These are phyloP conservation scores for Cheilinus undulatus DNA, from an alignment of 2,113 vertebrate genomes.

Conservation along the genomic window DNA sequence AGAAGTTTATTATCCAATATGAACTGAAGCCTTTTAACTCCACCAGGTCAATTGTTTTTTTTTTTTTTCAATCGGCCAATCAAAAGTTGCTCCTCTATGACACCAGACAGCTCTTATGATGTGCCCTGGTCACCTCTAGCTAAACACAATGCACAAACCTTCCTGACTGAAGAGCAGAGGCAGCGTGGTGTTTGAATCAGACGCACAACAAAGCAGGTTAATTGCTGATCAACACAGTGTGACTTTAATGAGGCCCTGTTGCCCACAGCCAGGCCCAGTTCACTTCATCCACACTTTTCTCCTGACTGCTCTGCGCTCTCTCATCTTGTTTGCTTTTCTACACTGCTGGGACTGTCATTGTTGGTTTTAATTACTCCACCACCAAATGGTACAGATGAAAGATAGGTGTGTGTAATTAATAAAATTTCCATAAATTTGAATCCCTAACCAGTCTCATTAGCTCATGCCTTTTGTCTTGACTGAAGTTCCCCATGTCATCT, in stretches of 20 bases:
- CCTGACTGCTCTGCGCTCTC: constrained; percentile 90
- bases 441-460: constrained; percentile 99
- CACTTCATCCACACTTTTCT: constrained; percentile 90
- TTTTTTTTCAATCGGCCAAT: constrained; percentile 43
- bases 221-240: constrained; percentile 97
- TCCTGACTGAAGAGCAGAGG: constrained; percentile 85
- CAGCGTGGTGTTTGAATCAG: constrained; percentile 91
- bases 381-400: constrained; percentile 97
- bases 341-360: constrained; percentile 91
- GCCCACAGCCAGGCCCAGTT: constrained; percentile 92
- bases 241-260: constrained; percentile 94
- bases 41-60: constrained; percentile 22
- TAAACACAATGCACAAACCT: constrained; percentile 88
- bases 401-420: constrained; percentile 99
- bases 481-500: constrained; percentile 88
- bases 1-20: constrained; percentile 2
- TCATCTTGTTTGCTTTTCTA: constrained; percentile 91
- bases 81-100: constrained; percentile 61
- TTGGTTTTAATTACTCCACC: constrained; percentile 99
- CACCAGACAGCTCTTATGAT: constrained; percentile 77
- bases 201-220: constrained; percentile 97
- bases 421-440: constrained; percentile 99
- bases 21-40: constrained; percentile 2
- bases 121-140: constrained; percentile 83
- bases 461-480: constrained; percentile 92